Evolutionary conservation across 2,797 vertebrate genomes (phyloP).

Genomic region (Falco columbarius): DNA sequence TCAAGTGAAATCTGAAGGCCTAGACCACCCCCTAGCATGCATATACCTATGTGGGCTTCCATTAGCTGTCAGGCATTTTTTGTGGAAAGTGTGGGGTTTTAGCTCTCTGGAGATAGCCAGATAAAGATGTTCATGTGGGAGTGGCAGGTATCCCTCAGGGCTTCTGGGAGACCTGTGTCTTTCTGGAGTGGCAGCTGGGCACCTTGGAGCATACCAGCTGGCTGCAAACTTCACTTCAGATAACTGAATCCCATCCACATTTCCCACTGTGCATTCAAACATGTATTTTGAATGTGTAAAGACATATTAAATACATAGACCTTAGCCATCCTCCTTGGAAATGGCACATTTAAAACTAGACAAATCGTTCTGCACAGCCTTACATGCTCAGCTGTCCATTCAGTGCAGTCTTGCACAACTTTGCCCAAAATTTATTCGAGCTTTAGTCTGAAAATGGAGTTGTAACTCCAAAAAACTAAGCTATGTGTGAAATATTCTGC

Average conservation of each 20-base stretch:
- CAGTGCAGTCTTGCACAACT: background rate
- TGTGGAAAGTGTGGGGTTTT: background rate
- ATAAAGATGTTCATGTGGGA: background rate
- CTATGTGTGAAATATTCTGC: background rate
- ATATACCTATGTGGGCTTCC: background rate
- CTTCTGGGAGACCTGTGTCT: background rate
- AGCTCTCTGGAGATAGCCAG: background rate
- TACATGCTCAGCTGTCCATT: background rate
- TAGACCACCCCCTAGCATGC: background rate
- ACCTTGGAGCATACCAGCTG: background rate
- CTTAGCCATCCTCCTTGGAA: background rate
- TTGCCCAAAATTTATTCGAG: background rate
- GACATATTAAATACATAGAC: background rate
- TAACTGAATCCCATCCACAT: background rate
- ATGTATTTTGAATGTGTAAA: background rate
- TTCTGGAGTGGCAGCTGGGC: background rate
- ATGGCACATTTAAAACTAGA: background rate
- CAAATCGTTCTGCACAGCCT: background rate
- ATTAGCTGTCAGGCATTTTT: background rate
- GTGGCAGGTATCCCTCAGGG: background rate
- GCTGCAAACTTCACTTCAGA: background rate
- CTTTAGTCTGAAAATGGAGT: background rate
- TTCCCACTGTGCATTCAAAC: background rate
- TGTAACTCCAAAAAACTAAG: background rate
- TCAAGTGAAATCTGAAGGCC: background rate